Conservation (phyloP, 2,888 invertebrate genomes). For the Yponomeuta plumbellus region DNA sequence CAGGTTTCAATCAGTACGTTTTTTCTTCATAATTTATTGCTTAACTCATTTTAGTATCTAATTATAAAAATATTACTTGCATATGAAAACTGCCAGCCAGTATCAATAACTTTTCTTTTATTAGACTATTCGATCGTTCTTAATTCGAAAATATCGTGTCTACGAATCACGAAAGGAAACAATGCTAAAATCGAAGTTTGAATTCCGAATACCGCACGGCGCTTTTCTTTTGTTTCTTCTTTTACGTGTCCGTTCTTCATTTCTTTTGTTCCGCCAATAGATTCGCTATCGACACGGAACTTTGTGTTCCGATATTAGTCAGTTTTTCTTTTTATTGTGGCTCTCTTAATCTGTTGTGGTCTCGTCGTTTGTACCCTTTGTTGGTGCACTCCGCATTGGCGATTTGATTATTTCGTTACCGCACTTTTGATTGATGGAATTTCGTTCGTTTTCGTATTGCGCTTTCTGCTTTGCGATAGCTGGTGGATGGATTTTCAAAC, state of each 20-base stretch:
- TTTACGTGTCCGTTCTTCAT: constrained; percentile 35
- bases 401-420: constrained; percentile 35
- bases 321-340: constrained; percentile 41
- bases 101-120: constrained; percentile 10
- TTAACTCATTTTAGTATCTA: constrained; percentile 18
- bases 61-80: neutral
- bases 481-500: constrained; percentile 48
- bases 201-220: constrained; percentile 28
- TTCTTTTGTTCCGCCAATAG: constrained; percentile 51
- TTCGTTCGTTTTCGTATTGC: constrained; percentile 46
- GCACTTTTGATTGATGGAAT: constrained; percentile 72
- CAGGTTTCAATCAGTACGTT: constrained; percentile 61
- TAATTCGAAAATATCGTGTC: constrained; percentile 13
- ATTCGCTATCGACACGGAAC: constrained; percentile 61
- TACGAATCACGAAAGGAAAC: constrained; percentile 15
- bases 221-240: constrained; percentile 53
- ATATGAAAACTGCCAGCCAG: neutral
- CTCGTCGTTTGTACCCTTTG: constrained; percentile 64
- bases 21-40: constrained; percentile 43
- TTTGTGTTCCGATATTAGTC: constrained; percentile 67
- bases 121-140: neutral
- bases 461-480: constrained; percentile 33
- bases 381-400: constrained; percentile 57
- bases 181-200: constrained; percentile 23
- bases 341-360: constrained; percentile 64